These are phyloP conservation scores for Halichoerus grypus DNA, from an alignment of 2,113 vertebrate genomes.

Conservation along the genomic window DNA sequence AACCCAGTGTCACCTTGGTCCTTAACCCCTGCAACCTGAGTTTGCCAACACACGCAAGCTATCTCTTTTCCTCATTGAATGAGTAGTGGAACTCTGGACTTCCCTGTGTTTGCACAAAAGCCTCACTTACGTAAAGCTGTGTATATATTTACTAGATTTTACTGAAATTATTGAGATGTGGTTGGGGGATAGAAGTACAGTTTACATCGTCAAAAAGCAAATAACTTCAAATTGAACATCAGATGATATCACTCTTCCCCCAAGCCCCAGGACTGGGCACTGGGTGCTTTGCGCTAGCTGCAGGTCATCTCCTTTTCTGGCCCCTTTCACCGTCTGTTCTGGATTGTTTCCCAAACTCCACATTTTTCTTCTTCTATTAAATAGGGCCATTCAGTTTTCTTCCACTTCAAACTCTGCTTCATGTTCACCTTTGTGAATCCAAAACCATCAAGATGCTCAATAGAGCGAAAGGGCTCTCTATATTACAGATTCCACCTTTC, in stretches of 20 bases:
- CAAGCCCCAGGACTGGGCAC: neutral
- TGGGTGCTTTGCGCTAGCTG: neutral
- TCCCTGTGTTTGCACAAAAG: neutral
- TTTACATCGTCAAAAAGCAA: neutral
- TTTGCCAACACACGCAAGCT: neutral
- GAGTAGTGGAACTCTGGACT: neutral
- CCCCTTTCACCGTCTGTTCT: neutral
- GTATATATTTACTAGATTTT: neutral
- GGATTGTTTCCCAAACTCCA: neutral
- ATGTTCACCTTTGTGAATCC: neutral
- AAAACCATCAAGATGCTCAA: neutral
- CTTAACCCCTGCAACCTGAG: neutral
- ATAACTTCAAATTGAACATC: neutral
- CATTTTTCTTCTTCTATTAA: neutral
- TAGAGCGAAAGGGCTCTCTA: neutral
- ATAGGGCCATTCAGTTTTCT: neutral
- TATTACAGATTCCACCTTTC: neutral
- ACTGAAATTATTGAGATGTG: neutral
- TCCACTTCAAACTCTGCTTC: conserved; percentile 14
- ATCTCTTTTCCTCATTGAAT: neutral
- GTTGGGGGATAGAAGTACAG: neutral
- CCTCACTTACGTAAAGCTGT: neutral
- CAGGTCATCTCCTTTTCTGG: neutral
- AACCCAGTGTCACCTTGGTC: neutral
- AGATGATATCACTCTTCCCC: neutral